Conservation (phyloP, 2,113 vertebrate genomes). For the Monarcha castaneiventris region DNA sequence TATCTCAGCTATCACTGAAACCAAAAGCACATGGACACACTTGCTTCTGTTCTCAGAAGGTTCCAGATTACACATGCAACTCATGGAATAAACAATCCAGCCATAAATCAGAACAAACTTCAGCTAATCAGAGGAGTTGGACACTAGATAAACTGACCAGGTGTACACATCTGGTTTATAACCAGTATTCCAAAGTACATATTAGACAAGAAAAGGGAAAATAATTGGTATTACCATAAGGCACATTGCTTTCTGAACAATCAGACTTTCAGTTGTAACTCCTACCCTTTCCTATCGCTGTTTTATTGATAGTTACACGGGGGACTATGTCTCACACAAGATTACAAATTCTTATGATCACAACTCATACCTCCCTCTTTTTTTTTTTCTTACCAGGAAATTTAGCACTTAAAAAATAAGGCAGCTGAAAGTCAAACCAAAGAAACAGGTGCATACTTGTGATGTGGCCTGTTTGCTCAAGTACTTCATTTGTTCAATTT, state of each 20-base stretch:
- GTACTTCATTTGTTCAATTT: neutral
- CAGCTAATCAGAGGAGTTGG: neutral
- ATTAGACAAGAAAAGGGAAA: neutral
- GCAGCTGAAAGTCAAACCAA: neutral
- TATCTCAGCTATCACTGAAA: neutral
- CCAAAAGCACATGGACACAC: neutral
- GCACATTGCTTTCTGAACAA: neutral
- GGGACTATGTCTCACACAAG: neutral
- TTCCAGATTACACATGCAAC: neutral
- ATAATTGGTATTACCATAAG: neutral
- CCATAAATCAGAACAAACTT: conserved; percentile 4
- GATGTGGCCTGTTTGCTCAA: neutral
- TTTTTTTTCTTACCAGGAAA: neutral
- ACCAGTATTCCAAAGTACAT: conserved; percentile 18
- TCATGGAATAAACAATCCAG: neutral
- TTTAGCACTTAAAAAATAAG: neutral
- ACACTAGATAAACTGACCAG: neutral
- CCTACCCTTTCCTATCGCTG: neutral
- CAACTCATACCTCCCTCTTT: neutral
- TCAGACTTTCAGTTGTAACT: neutral
- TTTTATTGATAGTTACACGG: neutral
- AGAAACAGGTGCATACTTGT: neutral
- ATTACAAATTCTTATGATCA: neutral
- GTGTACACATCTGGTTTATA: neutral
- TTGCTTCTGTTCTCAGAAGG: neutral